Base-by-base conservation (phyloP, 92 coral and sea anemone species). In the Paramuricea clavata region DNA sequence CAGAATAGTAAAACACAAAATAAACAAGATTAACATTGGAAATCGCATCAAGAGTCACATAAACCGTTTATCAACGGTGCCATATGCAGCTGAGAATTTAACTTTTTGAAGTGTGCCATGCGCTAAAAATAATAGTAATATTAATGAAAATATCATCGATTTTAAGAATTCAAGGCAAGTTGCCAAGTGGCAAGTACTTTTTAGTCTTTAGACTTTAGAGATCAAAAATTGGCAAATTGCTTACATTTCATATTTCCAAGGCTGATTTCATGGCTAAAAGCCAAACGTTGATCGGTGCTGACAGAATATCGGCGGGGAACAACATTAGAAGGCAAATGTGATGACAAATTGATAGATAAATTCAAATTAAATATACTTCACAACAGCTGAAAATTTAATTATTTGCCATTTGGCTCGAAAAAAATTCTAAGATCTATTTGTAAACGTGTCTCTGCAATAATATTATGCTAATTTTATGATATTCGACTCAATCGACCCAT, bases 351-450 rank as follows among this genome's bases (percentile, higher is more conserved):
- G 57, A 27, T 59, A 77, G n/a, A 32, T 52, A 52, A 15, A 26
- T 34, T 74, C 81, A 39, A 57, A 70, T 81, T 28, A 71, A 69
- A 39, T 41, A 43, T 12, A 71, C 21, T 39, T 25, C 69, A 31
- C 49, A 72, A 73, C 80, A 36, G n/a, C 32, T 35, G 50, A 73
- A 78, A 36, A 81, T 78, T 71, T 41, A 54, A 69, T 50, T 69
- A 69, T 26, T 71, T 15, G 49, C 71, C 70, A 33, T 36, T 41
- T 13, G 17, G 31, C 17, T 54, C 12, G 30, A 22, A 47, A 31
- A 44, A 19, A 17, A 72, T 43, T 72, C 62, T 60, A 69, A 21
- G 22, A 35, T 25, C 6, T 19, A 21, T 12, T 32, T 52, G 54
- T 54, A 54, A 10, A 54, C 62, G 25, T 21, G 62, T 54, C 3